Conservation (phyloP, 1,140 invertebrate species). For the Parasteatoda tepidariorum region DNA sequence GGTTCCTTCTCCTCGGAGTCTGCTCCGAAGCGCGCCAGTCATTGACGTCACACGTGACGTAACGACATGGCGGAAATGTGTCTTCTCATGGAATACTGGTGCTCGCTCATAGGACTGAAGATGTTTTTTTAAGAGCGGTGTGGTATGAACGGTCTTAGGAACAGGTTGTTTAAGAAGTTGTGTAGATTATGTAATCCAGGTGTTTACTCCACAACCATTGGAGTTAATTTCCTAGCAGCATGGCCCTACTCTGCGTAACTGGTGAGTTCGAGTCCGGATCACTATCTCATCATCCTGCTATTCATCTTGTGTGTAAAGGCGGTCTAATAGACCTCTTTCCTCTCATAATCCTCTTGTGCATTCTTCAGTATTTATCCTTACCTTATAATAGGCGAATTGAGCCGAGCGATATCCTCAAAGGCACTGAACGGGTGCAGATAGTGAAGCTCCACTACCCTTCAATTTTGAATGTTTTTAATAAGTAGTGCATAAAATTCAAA, state of each 20-base stretch:
- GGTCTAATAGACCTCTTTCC: no score
- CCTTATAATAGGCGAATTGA: background rate
- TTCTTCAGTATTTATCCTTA: background rate
- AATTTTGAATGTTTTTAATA: no score
- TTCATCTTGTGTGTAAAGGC: background rate
- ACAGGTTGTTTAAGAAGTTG: slow-evolving; percentile 8
- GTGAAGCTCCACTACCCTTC: no score
- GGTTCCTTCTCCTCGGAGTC: slow-evolving; percentile 32
- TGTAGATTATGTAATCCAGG: slow-evolving; percentile 58
- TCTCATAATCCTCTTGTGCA: background rate
- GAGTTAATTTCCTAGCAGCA: slow-evolving; percentile 35
- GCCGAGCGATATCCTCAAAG: slow-evolving; percentile 1
- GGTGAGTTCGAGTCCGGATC: slow-evolving; percentile 31
- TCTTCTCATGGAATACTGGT: slow-evolving; percentile 55
- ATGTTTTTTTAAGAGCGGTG: slow-evolving; percentile 47
- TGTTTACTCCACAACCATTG: slow-evolving; percentile 48
- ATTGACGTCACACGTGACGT: slow-evolving; percentile 59
- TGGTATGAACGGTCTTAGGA: slow-evolving; percentile 47
- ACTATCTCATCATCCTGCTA: background rate
- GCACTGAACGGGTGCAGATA: background rate
- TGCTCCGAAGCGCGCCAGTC: slow-evolving; percentile 56
- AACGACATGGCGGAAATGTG: slow-evolving; percentile 61
- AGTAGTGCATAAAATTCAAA: no score
- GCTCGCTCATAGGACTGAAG: slow-evolving; percentile 21
- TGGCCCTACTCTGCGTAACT: slow-evolving; percentile 49